Evolutionary conservation across 1,140 invertebrate species (phyloP), one percentile per base, ranked within the genome.

Genomic region (Neodiprion pinetum): DNA sequence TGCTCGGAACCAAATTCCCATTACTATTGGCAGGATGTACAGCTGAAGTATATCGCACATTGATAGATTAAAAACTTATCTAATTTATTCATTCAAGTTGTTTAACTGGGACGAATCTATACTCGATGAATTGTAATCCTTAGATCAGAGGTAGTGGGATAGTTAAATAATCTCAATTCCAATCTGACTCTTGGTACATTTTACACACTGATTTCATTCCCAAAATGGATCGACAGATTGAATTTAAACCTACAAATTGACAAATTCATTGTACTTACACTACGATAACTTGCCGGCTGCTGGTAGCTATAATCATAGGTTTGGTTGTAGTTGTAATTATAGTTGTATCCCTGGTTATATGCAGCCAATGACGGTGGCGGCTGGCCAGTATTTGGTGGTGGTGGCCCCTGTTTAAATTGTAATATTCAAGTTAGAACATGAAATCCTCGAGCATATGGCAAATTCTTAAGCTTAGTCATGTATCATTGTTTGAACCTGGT

Each of bases 291-390:
- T 11, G 83, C 69, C 1, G 84, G 14, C 0, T 84, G 78, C 72
- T 85, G 86, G 66, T 88, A 87, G 72, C 76, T 71, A 66, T 88
- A 88, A 77, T 88, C 83, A 66, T 88, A 88, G 28, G 78, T 76
- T 69, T 83, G 82, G 9, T 79, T 81, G 72, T 88, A 87, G 72
- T 82, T 84, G 71, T 86, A 86, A 74, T 83, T 84, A 61, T 87
- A 86, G 75, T 86, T 86, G 66, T 88, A 88, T 9, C 82, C 82
- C 70, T 81, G 85, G 70, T 82, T 83, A 71, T 88, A 88, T 10
- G 82, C 69, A 10, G 82, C 76, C 48, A 88, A 80, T 14, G 81
- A 81, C 48, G 86, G 86, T 17, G 87, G 87, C 28, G 86, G 85
- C 78, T 86, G 87, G 75, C 82, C 84, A 12, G 86, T 84, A 68